Base-by-base conservation (phyloP, 2,113 vertebrate species). In the Siniperca knerii region DNA sequence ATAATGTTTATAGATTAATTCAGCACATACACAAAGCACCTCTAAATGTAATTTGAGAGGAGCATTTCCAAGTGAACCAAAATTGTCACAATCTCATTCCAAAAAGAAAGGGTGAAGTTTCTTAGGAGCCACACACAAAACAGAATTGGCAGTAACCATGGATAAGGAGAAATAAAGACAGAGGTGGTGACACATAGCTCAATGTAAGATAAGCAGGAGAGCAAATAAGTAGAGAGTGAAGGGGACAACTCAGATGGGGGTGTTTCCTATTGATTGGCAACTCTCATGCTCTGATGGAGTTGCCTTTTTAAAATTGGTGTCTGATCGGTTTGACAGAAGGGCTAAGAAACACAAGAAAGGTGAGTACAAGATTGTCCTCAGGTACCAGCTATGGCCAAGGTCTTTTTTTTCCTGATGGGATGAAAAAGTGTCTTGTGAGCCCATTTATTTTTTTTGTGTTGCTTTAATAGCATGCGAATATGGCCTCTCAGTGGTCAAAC, bases 311-410 rank as follows among this genome's bases (percentile, higher is more conserved):
- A 80, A 42, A 83, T 57, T 55, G 58, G 61, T 37, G 71, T 66
- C 64, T 77, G 75, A 82, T 88, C 2, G 78, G 25, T 85, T 79
- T 75, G 74, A 90, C 80, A 87, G 81, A 77, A 13, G 20, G 52
- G 61, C 77, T 35, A 40, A 64, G 40, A 64, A 88, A 81, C 62
- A 35, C 48, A 13, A 50, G 23, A 80, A 80, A 76, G 40, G 61
- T 46, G 25, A 67, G 33, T 46, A 62, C 62, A 82, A 73, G 21
- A 60, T 40, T 73, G 69, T 85, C 33, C 25, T 74, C 42, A 42
- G 54, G 72, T 89, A 54, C 20, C 29, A 69, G 48, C 66, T 50
- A 8, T 83, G 77, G 54, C 73, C 40, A 65, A n/a, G 15, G 62
- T 48, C 65, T 64, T 75, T 84, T 81, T 77, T 52, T 50, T 76